Conservation (phyloP, 2,888 invertebrate genomes). For the Caenorhabditis angaria region DNA sequence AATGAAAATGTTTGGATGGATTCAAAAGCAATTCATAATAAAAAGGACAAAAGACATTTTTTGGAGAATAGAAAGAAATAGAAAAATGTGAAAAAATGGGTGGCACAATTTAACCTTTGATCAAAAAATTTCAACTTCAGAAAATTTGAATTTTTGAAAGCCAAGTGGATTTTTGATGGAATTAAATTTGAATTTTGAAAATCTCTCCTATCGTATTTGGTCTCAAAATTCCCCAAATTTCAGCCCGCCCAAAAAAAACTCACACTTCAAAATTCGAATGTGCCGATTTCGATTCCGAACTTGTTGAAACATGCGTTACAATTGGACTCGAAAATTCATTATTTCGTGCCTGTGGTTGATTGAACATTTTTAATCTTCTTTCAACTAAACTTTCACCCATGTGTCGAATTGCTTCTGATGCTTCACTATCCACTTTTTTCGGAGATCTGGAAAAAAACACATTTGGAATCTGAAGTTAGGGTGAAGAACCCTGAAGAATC, state of each 20-base stretch:
- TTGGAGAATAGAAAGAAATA: too few relatives aligned
- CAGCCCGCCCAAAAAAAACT: not conserved
- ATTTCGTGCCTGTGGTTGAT: constrained; percentile 28
- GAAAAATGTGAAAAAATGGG: too few relatives aligned
- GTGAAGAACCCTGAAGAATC: not conserved
- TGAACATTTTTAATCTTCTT: constrained; percentile 32
- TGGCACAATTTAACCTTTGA: too few relatives aligned
- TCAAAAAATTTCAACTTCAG: not conserved
- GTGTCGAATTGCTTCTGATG: constrained; percentile 7
- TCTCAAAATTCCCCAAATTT: not conserved
- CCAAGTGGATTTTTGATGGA: too few relatives aligned
- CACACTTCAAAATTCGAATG: not conserved
- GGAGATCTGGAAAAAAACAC: constrained; percentile 21
- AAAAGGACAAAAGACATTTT: not conserved
- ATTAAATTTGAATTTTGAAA: too few relatives aligned
- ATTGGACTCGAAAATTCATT: constrained; percentile 33
- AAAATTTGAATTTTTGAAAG: not conserved
- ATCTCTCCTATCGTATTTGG: not conserved
- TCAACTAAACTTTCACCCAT: constrained; percentile 37
- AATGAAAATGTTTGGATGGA: not conserved
- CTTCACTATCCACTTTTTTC: constrained; percentile 17
- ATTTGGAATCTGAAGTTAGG: not conserved
- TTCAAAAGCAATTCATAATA: not conserved
- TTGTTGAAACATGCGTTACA: constrained; percentile 5
- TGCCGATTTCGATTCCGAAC: not conserved